Percentiles rank a stretch among this genome's conserved stretches.
phyloP scores from a whole-genome alignment of 2,888 invertebrate species.

The Rugalucina vietnamica region DNA sequence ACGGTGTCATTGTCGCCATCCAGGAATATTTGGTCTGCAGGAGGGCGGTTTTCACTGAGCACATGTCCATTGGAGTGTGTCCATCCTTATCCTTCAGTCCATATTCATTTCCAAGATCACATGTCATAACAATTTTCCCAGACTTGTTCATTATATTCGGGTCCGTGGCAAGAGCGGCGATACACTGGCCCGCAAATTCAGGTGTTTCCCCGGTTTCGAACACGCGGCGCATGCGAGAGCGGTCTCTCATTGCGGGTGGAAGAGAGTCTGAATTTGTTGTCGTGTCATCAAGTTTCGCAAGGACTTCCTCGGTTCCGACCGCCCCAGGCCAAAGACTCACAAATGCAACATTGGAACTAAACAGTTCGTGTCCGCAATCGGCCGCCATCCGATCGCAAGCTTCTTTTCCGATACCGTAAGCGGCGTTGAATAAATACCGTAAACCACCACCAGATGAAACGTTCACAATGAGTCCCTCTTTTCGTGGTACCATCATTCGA shows the following conservation, averaged over 20 bases:
- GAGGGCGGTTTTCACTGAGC: slow-evolving; percentile 29
- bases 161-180: slow-evolving; percentile 75
- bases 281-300: background rate
- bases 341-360: slow-evolving; percentile 80
- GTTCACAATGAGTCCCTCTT: slow-evolving; percentile 84
- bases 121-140: slow-evolving; percentile 81
- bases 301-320: slow-evolving; percentile 82
- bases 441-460: slow-evolving; percentile 84
- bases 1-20: slow-evolving; percentile 28
- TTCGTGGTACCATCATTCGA: slow-evolving; percentile 83
- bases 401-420: slow-evolving; percentile 85
- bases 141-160: slow-evolving; percentile 79
- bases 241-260: background rate
- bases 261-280: background rate
- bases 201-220: slow-evolving; percentile 70
- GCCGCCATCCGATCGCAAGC: slow-evolving; percentile 85
- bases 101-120: slow-evolving; percentile 83
- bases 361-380: slow-evolving; percentile 84
- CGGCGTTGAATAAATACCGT: slow-evolving; percentile 84
- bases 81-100: slow-evolving; percentile 83
- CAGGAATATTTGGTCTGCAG: slow-evolving; percentile 6
- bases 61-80: slow-evolving; percentile 32
- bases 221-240: background rate
- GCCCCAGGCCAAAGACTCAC: slow-evolving; percentile 85
- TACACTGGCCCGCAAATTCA: slow-evolving; percentile 76